phyloP scores from a whole-genome alignment of 2,113 vertebrate genomes.

The Siphamia tubifer region DNA sequence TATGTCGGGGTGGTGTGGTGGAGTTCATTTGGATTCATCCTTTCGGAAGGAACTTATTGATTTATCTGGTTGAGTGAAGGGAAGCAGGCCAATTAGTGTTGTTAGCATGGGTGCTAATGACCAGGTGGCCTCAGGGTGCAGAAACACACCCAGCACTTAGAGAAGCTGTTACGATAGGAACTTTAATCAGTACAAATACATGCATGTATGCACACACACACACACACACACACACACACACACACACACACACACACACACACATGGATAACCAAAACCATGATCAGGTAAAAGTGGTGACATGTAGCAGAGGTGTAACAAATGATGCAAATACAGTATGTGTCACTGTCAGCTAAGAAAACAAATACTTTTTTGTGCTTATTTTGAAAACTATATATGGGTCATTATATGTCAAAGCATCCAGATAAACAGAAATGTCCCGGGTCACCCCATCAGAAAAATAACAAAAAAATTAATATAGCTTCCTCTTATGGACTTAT shows the following conservation, averaged over 20 bases:
- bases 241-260: not conserved
- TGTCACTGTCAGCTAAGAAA: no score
- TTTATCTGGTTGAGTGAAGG: constrained; percentile 32
- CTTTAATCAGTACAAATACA: constrained; percentile 13
- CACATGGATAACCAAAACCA: not conserved
- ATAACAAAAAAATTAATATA: no score
- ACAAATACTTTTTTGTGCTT: no score
- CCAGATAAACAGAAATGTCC: no score
- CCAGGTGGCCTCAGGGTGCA: constrained; percentile 44
- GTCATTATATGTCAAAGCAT: no score
- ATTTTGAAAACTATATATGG: no score
- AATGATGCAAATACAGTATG: no score
- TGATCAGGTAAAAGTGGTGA: no score
- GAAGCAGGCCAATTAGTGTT: constrained; percentile 57
- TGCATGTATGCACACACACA: not conserved
- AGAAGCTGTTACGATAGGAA: constrained; percentile 19
- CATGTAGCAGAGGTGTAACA: no score
- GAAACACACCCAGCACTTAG: constrained; percentile 50
- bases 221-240: not conserved
- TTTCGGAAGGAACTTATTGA: constrained; percentile 41
- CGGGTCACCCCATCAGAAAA: no score
- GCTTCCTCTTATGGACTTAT: no score
- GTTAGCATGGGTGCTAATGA: constrained; percentile 63
- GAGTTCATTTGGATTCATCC: constrained; percentile 18
- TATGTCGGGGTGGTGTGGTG: not conserved